Evolutionary conservation across 2,113 vertebrate species (phyloP).

Genomic region (Paradisaea rubra): DNA sequence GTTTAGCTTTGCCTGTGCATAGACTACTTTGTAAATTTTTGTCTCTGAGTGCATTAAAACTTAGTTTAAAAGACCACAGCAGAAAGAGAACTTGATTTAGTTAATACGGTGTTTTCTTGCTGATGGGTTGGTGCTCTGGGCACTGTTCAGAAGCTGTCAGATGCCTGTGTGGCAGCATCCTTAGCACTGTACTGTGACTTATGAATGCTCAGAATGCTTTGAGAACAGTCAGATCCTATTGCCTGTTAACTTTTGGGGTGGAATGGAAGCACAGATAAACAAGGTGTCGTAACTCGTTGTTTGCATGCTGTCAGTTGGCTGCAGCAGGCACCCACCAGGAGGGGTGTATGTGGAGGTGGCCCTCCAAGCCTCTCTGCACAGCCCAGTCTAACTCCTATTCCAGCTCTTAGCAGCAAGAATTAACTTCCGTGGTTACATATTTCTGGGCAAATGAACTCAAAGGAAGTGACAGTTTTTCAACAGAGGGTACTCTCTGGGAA

Average conservation of each 20-base stretch:
- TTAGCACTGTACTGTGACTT: not conserved
- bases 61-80: not conserved
- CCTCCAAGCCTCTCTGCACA: not conserved
- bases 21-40: not conserved
- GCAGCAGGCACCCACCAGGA: not conserved
- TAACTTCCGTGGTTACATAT: not conserved
- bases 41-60: not conserved
- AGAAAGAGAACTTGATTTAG: not conserved
- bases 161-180: not conserved
- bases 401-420: not conserved
- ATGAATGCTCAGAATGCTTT: fast-evolving
- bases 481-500: not conserved
- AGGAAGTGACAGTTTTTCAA: not conserved
- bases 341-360: not conserved
- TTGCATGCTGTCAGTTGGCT: not conserved
- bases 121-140: not conserved
- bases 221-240: not conserved
- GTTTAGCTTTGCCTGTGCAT: not conserved
- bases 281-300: fast-evolving
- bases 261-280: not conserved
- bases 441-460: not conserved
- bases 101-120: not conserved
- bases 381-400: not conserved
- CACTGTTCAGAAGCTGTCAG: not conserved
- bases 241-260: not conserved